Percentiles rank a stretch among this genome's conserved stretches.
Conservation (phyloP, 2,888 invertebrate genomes). For the Druceiella hillmani region DNA sequence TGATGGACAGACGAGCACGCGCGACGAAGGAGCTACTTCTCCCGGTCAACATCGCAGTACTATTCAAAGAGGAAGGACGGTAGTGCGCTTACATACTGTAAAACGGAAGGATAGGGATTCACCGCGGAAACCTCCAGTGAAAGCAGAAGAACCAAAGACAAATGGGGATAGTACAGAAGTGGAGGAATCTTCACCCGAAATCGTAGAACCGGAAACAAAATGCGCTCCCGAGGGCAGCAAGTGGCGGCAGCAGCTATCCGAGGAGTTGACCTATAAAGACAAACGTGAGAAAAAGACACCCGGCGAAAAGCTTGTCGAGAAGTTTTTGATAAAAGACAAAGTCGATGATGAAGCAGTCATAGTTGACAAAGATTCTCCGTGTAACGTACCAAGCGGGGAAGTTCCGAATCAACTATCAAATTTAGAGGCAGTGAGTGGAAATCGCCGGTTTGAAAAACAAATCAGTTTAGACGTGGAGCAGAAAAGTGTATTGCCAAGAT, state of each 20-base stretch:
- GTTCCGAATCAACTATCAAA: constrained; percentile 26
- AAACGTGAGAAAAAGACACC: constrained; percentile 59
- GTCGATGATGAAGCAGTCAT: constrained; percentile 31
- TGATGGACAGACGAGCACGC: constrained; percentile 42
- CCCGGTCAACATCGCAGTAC: constrained; percentile 45
- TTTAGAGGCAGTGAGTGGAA: constrained; percentile 27
- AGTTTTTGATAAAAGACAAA: constrained; percentile 62
- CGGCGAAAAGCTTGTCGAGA: constrained; percentile 71
- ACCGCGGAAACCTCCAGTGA: constrained; percentile 34
- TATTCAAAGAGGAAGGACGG: constrained; percentile 67
- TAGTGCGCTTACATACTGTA: constrained; percentile 68
- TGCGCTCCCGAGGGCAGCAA: constrained; percentile 19
- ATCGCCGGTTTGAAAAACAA: constrained; percentile 27
- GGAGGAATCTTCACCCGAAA: constrained; percentile 25
- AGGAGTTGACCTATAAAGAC: constrained; percentile 48
- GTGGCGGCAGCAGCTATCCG: constrained; percentile 62
- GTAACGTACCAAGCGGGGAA: constrained; percentile 25
- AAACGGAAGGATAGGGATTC: constrained; percentile 47
- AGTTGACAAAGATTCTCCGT: constrained; percentile 18
- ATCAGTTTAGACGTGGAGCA: constrained; percentile 17
- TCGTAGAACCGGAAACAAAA: neutral
- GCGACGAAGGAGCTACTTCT: constrained; percentile 40
- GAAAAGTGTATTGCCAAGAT: constrained; percentile 28
- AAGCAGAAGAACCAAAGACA: constrained; percentile 11
- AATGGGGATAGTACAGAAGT: constrained; percentile 16